A percentile compares a stretch with the other conserved stretches of the same genome.
Conservation (phyloP, 2,888 invertebrate genomes). For the Phyllotreta cruciferae region DNA sequence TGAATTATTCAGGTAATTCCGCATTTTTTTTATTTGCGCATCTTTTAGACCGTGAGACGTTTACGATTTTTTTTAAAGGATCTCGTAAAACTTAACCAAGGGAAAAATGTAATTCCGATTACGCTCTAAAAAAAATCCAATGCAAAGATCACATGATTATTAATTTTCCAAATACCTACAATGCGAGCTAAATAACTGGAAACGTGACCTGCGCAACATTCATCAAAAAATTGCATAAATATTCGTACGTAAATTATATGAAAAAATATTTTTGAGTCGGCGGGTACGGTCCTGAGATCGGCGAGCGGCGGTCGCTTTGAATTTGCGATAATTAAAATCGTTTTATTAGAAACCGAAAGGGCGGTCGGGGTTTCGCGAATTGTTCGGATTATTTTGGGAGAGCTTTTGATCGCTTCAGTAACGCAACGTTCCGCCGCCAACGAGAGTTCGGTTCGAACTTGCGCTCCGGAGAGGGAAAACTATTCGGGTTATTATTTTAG, state of each 20-base stretch:
- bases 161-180: no score
- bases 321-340: slow-evolving; percentile 29
- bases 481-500: no score
- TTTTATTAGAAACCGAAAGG: slow-evolving; percentile 28
- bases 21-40: slow-evolving; percentile 17
- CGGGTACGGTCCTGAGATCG: slow-evolving; percentile 1
- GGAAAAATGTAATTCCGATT: slow-evolving; percentile 3
- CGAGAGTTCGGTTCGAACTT: no score
- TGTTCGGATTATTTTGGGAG: slow-evolving; percentile 24
- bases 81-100: not conserved
- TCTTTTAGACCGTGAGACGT: not conserved
- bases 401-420: slow-evolving; percentile 20
- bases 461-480: no score
- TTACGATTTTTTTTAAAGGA: slow-evolving; percentile 2
- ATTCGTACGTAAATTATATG: no score
- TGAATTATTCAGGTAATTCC: slow-evolving; percentile 17
- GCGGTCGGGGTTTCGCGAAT: slow-evolving; percentile 26
- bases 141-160: not conserved
- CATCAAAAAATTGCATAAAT: no score
- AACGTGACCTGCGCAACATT: no score
- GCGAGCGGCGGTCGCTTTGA: slow-evolving; percentile 17
- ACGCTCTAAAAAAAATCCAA: not conserved
- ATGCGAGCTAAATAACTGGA: no score
- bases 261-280: no score
- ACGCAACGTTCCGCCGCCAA: no score